phyloP scores from a whole-genome alignment of 2,888 invertebrate species.

The Harmothoe impar region DNA sequence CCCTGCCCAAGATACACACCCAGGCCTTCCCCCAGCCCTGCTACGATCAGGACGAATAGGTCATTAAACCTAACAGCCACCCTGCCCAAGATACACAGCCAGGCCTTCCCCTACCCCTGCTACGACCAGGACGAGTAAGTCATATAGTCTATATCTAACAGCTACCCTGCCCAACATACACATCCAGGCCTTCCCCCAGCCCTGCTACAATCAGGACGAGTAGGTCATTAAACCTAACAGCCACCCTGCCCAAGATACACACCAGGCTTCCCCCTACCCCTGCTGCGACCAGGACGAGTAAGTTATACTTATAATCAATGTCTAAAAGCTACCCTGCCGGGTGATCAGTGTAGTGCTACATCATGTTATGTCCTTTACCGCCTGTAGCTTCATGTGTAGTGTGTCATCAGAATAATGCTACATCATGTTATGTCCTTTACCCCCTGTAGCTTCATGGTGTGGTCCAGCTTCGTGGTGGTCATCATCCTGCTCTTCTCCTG shows the following conservation, averaged over 20 bases:
- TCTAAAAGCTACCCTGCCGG: constrained; percentile 67
- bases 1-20: constrained; percentile 73
- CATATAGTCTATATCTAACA: no score
- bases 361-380: no score
- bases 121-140: constrained; percentile 82
- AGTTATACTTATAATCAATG: no score
- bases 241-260: constrained; percentile 72
- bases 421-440: no score
- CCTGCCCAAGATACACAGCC: constrained; percentile 74
- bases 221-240: no score
- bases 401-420: no score
- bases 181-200: constrained; percentile 83
- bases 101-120: constrained; percentile 84
- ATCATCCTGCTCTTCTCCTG: constrained; percentile 57
- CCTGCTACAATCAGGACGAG: constrained; percentile 82
- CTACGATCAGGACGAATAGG: constrained; percentile 81
- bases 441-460: constrained; percentile 41
- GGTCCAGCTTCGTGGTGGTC: constrained; percentile 58
- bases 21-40: constrained; percentile 84
- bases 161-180: constrained; percentile 71
- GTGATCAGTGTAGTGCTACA: no score
- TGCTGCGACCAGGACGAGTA: constrained; percentile 82
- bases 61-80: constrained; percentile 64
- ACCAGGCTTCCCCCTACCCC: constrained; percentile 83
- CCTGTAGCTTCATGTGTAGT: no score